A percentile compares a stretch with the other conserved stretches of the same genome.
phyloP scores from a whole-genome alignment of 2,888 invertebrate genomes.

The Neocrepidodera transversa region DNA sequence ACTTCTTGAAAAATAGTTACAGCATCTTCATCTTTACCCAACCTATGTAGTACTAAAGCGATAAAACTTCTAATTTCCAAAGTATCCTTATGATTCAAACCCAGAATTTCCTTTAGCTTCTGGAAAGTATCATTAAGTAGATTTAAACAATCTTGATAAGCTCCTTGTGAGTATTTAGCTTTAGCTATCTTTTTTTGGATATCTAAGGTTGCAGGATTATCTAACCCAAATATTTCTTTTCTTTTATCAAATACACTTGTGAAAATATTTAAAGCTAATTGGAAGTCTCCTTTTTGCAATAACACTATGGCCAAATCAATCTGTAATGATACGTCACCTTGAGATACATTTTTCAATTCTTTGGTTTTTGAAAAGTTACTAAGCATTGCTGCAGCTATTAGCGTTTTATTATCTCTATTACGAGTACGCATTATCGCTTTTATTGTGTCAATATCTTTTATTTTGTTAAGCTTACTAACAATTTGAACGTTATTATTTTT shows the following conservation, averaged over 20 bases:
- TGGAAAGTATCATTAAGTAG: neutral
- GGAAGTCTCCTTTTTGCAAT: neutral
- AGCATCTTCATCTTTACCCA: constrained; percentile 35
- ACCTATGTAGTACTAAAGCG: constrained; percentile 32
- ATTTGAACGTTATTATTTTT: neutral
- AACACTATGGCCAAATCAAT: neutral
- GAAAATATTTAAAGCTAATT: neutral
- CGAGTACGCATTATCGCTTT: neutral
- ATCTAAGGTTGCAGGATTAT: neutral
- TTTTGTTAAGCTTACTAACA: neutral
- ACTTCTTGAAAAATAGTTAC: constrained; percentile 31
- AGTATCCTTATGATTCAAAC: constrained; percentile 30
- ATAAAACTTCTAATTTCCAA: constrained; percentile 31
- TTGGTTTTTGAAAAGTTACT: neutral
- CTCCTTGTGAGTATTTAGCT: neutral
- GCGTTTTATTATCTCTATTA: neutral
- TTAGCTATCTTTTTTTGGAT: neutral
- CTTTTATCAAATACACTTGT: neutral
- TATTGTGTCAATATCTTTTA: neutral
- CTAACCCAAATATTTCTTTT: neutral
- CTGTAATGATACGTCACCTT: neutral
- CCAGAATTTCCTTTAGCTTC: constrained; percentile 2
- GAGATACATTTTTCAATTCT: neutral
- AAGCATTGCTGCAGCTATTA: neutral
- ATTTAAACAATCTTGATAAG: neutral